Base-by-base conservation (phyloP, 2,113 vertebrate species). In the Pipra filicauda region DNA sequence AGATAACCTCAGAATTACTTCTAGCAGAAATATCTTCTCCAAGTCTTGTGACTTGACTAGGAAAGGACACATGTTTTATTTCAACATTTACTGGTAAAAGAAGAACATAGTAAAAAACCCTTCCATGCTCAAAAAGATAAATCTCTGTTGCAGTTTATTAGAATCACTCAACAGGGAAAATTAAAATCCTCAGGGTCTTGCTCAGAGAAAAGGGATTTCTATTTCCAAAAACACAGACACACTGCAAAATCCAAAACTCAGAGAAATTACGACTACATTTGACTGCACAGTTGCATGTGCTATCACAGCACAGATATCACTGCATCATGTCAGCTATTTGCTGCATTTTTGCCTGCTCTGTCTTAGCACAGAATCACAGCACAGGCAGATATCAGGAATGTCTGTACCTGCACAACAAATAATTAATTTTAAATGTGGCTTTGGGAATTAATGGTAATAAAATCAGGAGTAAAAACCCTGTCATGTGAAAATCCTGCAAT, bases 371-470 rank as follows among this genome's bases (percentile, higher is more conserved):
- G 72, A 88, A 62, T 15, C 35, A 67, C 55, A 74, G 64, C 12
- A 55, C 30, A 88, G 69, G 69, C 69, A 94, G 72, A 78, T 70
- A 58, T 74, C 82, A 66, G 51, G 51, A 48, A 69, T 64, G 80
- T 69, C 67, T 74, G 43, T 23, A 86, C 77, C 61, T 78, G 64
- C 30, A 58, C 30, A 92, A 84, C 35, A 91, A 95, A 89, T 49
- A 86, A 48, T 24, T 61, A 70, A 85, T 78, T 91, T 88, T 67
- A 82, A 97, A 85, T 48, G 80, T 0, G 6, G 70, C 41, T 71
- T 18, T 78, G 93, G 84, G 91, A 90, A 85, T 93, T 93, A 52
- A 76, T 16, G 20, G 65, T 21, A 89, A 76, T 70, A 90, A 75
- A 96, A 88, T 52, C 43, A 71, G 10, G 30, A 95, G 43, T 49